These are phyloP conservation scores for Gracilinanus agilis DNA, from an alignment of 2,113 vertebrate genomes.

Conservation along the genomic window DNA sequence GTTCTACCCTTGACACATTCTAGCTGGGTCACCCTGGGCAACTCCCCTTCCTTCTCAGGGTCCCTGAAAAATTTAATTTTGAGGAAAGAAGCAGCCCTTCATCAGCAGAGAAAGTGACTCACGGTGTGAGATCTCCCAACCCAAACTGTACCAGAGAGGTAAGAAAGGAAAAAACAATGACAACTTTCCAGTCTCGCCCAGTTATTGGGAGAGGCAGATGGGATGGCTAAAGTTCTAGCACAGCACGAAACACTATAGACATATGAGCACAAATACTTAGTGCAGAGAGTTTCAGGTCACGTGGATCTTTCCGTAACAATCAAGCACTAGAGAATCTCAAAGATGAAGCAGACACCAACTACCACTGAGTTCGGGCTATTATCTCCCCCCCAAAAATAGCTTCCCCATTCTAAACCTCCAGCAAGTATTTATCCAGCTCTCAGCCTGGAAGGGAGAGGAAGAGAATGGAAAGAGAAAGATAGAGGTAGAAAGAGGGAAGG, in stretches of 20 bases:
- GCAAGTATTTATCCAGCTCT: too few species aligned
- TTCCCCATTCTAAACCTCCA: background rate
- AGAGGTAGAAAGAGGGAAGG: background rate
- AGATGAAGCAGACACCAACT: too few species aligned
- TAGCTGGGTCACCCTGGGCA: background rate
- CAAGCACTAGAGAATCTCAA: too few species aligned
- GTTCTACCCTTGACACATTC: rapidly evolving
- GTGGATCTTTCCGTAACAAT: too few species aligned
- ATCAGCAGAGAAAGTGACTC: background rate
- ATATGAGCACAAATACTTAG: too few species aligned
- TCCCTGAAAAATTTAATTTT: too few species aligned
- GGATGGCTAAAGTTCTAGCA: background rate
- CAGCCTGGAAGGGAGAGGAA: background rate
- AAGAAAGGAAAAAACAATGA: background rate
- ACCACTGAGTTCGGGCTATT: too few species aligned
- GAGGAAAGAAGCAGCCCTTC: too few species aligned
- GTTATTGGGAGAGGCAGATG: background rate
- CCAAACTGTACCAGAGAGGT: background rate
- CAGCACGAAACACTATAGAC: background rate
- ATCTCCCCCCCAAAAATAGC: too few species aligned
- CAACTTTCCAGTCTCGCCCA: too few species aligned
- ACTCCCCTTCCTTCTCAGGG: background rate
- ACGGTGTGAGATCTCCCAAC: background rate
- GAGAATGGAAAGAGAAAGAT: background rate
- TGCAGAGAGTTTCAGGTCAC: too few species aligned